Evolutionary conservation across 2,113 vertebrate species (phyloP), one percentile per base, ranked within the genome.

Genomic region (Oryzias javanicus): DNA sequence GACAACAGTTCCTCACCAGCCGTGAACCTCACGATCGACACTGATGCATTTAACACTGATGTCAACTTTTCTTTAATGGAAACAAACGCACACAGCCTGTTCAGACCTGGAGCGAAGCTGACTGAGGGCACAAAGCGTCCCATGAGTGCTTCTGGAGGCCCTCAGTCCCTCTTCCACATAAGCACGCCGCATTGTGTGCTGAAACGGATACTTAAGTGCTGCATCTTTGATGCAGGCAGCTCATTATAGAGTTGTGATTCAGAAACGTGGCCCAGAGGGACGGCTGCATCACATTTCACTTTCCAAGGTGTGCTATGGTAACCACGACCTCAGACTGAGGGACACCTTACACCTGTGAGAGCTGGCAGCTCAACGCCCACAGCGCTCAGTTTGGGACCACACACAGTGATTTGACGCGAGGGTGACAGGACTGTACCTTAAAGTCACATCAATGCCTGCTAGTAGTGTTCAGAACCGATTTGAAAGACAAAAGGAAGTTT

Each of bases 301-400:
- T 92, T 92, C 91, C 89, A 89, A 89, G 82, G 81, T 72, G 81
- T 88, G 83, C 90, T 91, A 90, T 86, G 83, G 91, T 90, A 90
- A 92, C 91, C 81, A 67, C 76, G 70, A 81, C 87, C 84, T 90
- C 88, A 86, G 83, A 88, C 88, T 68, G 80, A 83, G 82, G 80
- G 90, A 81, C 84, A 89, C 62, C 17, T 51, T 83, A 75, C 67
- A 78, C 70, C 35, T 48, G 14, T 4, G 18, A 24, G 24, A 46
- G 14, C 29, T 49, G 22, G 15, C n/a, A 1, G 20, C 29, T 68
- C 44, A 64, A 67, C 68, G 55, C 47, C 73, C 19, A 56, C 17
- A 13, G 18, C 12, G 3, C 55, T 14, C 24, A 41, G 35, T 35
- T 35, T 13, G 35, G 10, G 35, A 35, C 35, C 35, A 35, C 35